phyloP scores from a whole-genome alignment of 1,140 invertebrate genomes.

The Harpegnathos saltator region DNA sequence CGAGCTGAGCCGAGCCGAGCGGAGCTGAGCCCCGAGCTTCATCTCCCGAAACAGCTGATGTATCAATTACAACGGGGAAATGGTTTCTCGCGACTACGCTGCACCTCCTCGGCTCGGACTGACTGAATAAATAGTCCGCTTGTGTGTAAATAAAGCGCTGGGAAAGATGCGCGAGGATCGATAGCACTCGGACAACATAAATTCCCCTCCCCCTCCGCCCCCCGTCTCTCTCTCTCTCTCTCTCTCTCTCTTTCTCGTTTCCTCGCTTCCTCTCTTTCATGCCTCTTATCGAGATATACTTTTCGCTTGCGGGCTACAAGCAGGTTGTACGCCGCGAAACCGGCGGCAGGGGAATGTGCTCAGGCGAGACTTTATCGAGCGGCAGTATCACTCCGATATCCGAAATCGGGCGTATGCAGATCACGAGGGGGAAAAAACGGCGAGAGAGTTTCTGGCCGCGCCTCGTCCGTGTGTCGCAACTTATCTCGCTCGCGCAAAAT shows the following conservation, averaged over 20 bases:
- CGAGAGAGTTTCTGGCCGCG: neutral
- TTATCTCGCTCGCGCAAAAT: constrained; percentile 55
- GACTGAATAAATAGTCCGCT: constrained; percentile 29
- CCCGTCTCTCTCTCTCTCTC: no score
- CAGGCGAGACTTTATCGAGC: constrained; percentile 32
- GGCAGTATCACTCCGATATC: constrained; percentile 29
- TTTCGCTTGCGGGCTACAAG: constrained; percentile 41
- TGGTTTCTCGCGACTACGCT: constrained; percentile 10
- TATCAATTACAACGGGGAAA: constrained; percentile 50
- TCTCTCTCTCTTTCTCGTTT: no score
- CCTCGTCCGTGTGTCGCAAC: constrained; percentile 37
- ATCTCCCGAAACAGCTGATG: constrained; percentile 29
- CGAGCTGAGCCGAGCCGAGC: neutral
- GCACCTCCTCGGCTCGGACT: constrained; percentile 3
- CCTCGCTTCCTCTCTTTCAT: no score
- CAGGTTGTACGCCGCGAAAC: constrained; percentile 18
- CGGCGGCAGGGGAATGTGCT: neutral
- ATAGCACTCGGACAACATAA: constrained; percentile 55
- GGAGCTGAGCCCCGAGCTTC: neutral
- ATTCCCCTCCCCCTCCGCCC: neutral
- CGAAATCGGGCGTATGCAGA: constrained; percentile 53
- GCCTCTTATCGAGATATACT: constrained; percentile 46
- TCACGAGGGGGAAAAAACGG: constrained; percentile 18
- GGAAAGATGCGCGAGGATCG: constrained; percentile 39
- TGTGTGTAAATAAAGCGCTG: constrained; percentile 34